A percentile compares a stretch with the other conserved stretches of the same genome.
These are phyloP conservation scores for Cyphomyrus discorhynchus DNA, from an alignment of 2,113 vertebrate genomes.

Conservation along the genomic window DNA sequence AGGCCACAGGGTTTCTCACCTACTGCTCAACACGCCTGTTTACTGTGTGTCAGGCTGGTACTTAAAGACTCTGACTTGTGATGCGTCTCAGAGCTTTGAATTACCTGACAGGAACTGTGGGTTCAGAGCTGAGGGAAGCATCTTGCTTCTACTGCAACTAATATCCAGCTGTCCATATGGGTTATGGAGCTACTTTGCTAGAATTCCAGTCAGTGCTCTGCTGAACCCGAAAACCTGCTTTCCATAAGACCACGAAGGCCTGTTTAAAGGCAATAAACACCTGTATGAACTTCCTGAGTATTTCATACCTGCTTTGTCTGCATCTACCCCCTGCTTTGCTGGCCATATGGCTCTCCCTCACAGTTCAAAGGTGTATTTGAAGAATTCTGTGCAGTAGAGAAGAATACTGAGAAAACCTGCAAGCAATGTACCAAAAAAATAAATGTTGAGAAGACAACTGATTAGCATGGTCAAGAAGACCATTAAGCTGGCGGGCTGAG, in stretches of 20 bases:
- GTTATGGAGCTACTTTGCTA: background rate
- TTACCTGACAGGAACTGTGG: background rate
- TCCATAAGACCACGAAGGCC: background rate
- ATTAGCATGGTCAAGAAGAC: background rate
- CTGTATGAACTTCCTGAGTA: background rate
- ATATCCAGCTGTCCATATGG: background rate
- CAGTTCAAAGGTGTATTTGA: background rate
- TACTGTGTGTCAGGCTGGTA: background rate
- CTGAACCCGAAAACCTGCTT: background rate
- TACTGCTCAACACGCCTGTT: conserved; percentile 4
- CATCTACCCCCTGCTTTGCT: background rate
- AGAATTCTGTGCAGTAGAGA: background rate
- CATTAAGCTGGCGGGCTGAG: background rate
- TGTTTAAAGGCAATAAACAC: background rate
- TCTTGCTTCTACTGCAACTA: background rate
- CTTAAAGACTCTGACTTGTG: background rate
- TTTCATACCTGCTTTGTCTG: background rate
- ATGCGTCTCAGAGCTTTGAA: background rate
- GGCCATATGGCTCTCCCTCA: background rate
- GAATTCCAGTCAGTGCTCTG: background rate
- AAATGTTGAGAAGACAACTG: background rate
- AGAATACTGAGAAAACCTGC: background rate
- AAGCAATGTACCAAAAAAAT: background rate
- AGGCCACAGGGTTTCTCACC: background rate
- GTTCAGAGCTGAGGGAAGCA: background rate